Conservation (phyloP, 2,113 vertebrate species). For the Gopherus evgoodei region DNA sequence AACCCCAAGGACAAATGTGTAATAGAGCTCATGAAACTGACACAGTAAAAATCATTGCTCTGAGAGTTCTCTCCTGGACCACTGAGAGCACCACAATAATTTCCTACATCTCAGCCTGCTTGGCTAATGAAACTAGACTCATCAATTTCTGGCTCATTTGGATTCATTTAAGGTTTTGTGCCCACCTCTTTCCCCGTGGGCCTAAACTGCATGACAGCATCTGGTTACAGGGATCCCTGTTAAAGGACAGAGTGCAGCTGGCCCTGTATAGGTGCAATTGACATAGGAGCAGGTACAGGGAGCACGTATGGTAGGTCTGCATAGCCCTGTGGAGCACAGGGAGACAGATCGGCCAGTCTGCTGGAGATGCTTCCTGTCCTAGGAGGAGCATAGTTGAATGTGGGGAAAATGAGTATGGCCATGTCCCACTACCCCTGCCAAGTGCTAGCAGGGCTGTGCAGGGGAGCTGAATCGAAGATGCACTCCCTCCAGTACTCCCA, state of each 20-base stretch:
- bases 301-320: not conserved
- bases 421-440: not conserved
- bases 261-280: not conserved
- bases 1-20: not conserved
- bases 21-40: not conserved
- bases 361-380: not conserved
- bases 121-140: not conserved
- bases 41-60: not conserved
- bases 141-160: not conserved
- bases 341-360: not conserved
- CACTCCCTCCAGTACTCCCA: not conserved
- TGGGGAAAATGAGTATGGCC: not conserved
- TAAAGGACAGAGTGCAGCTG: not conserved
- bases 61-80: not conserved
- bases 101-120: not conserved
- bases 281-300: not conserved
- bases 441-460: not conserved
- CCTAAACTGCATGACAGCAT: not conserved
- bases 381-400: not conserved
- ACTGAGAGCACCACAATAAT: not conserved
- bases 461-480: not conserved
- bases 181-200: not conserved
- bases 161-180: not conserved
- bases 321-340: not conserved
- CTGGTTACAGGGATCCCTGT: not conserved